These are phyloP conservation scores for Rhynchophorus ferrugineus DNA, from an alignment of 1,140 invertebrate genomes.

Conservation along the genomic window DNA sequence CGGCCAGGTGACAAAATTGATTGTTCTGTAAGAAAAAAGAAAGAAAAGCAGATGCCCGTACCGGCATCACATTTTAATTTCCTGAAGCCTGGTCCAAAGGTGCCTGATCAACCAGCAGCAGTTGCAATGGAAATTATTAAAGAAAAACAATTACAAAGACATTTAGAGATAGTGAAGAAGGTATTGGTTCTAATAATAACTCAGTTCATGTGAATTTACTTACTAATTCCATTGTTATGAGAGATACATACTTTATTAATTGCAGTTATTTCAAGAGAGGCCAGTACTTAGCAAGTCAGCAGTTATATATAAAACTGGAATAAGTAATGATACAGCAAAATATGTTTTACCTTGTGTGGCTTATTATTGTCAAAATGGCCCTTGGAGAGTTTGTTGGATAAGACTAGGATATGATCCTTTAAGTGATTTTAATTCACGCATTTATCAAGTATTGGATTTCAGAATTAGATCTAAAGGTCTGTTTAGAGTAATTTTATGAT, in stretches of 20 bases:
- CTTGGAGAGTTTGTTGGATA: slow-evolving; percentile 82
- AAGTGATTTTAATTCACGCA: slow-evolving; percentile 64
- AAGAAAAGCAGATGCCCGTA: slow-evolving; percentile 4
- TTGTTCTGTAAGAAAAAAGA: slow-evolving; percentile 6
- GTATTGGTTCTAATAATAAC: slow-evolving; percentile 4
- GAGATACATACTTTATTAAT: not conserved
- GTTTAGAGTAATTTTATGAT: slow-evolving; percentile 20
- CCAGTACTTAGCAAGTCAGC: slow-evolving; percentile 81
- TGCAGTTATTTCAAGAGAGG: slow-evolving; percentile 62
- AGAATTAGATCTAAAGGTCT: slow-evolving; percentile 61
- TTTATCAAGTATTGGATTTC: slow-evolving; percentile 83
- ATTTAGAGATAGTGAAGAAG: slow-evolving; percentile 15
- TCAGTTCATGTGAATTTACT: not conserved
- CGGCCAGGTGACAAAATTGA: slow-evolving; percentile 5
- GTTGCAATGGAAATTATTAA: slow-evolving; percentile 18
- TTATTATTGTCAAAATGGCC: slow-evolving; percentile 79
- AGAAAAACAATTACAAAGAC: slow-evolving; percentile 13
- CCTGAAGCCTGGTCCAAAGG: slow-evolving; percentile 20
- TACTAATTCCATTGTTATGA: not conserved
- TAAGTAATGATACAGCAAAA: slow-evolving; percentile 60
- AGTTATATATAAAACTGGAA: slow-evolving; percentile 56
- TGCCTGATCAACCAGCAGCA: slow-evolving; percentile 24
- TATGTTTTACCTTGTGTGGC: slow-evolving; percentile 72
- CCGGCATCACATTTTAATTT: slow-evolving; percentile 24
- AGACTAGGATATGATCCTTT: slow-evolving; percentile 81